Evolutionary conservation across 2,113 vertebrate genomes (phyloP).

Genomic region (Poicephalus meyeri): DNA sequence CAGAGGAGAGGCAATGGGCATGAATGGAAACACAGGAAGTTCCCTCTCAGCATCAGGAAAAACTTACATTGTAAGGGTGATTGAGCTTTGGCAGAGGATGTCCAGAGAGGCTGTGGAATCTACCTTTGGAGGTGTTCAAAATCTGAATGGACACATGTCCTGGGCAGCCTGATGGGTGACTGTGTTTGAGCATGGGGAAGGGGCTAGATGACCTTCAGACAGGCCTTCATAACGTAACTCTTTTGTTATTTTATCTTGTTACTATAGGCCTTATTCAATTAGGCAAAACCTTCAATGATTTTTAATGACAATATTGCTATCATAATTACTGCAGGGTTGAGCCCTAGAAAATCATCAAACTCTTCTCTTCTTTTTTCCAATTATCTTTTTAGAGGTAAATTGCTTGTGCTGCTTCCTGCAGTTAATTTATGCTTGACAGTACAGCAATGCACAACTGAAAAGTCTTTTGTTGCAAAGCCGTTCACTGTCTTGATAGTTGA

Average conservation of each 20-base stretch:
- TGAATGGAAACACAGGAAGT: not conserved
- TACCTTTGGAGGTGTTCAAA: not conserved
- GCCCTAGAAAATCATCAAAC: not conserved
- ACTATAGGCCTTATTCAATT: not conserved
- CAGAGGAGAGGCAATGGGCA: not conserved
- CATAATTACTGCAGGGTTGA: not conserved
- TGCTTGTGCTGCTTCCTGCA: not conserved
- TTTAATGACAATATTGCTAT: slow-evolving; percentile 18
- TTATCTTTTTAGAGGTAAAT: not conserved
- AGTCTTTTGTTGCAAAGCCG: not conserved
- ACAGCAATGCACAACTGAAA: not conserved
- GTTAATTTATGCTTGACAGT: not conserved
- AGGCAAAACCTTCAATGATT: slow-evolving; percentile 13
- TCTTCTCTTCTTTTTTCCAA: not conserved
- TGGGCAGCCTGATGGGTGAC: not conserved
- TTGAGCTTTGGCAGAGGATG: rapidly evolving
- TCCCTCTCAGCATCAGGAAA: not conserved
- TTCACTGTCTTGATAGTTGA: not conserved
- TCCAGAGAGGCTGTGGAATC: too few species aligned
- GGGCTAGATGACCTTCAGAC: not conserved
- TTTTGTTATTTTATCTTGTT: not conserved
- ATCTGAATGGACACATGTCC: not conserved
- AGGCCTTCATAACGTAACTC: not conserved
- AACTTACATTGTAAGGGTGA: not conserved
- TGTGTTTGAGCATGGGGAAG: not conserved